Evolutionary conservation across 2,113 vertebrate species (phyloP), one percentile per base, ranked within the genome.

Genomic region (Nesogale talazaci): DNA sequence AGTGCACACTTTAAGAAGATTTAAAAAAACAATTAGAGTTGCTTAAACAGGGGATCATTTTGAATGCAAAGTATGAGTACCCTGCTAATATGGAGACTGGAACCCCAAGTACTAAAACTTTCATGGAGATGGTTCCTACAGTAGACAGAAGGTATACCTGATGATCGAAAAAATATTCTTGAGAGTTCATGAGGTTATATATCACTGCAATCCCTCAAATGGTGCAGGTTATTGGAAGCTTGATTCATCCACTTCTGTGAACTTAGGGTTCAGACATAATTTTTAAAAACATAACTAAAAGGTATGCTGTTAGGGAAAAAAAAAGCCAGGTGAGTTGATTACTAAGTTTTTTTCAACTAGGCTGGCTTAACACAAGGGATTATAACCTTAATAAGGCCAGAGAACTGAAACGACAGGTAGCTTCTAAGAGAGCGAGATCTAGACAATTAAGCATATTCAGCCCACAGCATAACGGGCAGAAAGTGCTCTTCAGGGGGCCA

Each of bases 401-500:
- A 79, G 77, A 80, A 56, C 36, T 83, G 59, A 57, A 29, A 72
- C 65, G 36, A 87, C 70, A 89, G 63, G 5, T 52, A 74, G 23
- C 57, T 65, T 83, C 19, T 65, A 86, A 76, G 40, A 92, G 14
- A 88, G n/a, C n/a, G 88, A 67, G 56, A 34, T 81, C 9, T 52
- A 81, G 11, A 92, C 92, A 93, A 96, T 76, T 82, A 89, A 27
- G 88, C 34, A 56, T 83, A 87, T 92, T 92, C 31, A 40, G 36
- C 67, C 40, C 56, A 82, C 76, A 82, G 29, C 74, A 36, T 89
- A 92, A 82, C 19, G n/a, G 87, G 70, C 77, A 29, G 86, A 81
- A 95, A 86, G n/a, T 57, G 12, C 79, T 10, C 82, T 89, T 72
- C 19, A 11, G 87, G 77, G 84, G 29, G 10, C 65, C 40, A 12